phyloP scores from a whole-genome alignment of 2,113 vertebrate genomes.

The Oreochromis tanganicae region DNA sequence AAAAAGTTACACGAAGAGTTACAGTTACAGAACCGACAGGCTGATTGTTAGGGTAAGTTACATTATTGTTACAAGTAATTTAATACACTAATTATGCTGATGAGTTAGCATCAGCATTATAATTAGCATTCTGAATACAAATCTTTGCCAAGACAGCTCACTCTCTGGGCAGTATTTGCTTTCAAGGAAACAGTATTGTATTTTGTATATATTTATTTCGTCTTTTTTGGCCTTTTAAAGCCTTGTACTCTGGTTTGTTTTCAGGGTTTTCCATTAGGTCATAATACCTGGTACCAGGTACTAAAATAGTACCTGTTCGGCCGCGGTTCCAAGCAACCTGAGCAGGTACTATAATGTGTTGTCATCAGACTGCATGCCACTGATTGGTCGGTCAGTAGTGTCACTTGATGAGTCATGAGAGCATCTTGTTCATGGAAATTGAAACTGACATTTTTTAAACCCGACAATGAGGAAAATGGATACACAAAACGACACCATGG shows the following conservation, averaged over 20 bases:
- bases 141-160: not conserved
- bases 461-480: not conserved
- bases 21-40: not conserved
- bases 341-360: not conserved
- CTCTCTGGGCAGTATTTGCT: not conserved
- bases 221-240: not conserved
- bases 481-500: not conserved
- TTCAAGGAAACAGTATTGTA: not conserved
- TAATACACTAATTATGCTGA: not conserved
- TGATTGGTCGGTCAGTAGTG: not conserved
- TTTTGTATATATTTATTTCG: not conserved
- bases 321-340: not conserved
- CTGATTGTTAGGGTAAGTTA: not conserved
- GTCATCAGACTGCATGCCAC: not conserved
- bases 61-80: not conserved
- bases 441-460: rapidly evolving
- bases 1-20: not conserved
- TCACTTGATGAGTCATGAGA: not conserved
- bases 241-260: not conserved
- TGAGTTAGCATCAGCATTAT: not conserved
- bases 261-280: not conserved
- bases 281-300: not conserved
- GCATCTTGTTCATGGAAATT: not conserved
- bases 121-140: not conserved
- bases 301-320: not conserved